Evolutionary conservation across 2,113 vertebrate genomes (phyloP).

Genomic region (Morone chrysops): DNA sequence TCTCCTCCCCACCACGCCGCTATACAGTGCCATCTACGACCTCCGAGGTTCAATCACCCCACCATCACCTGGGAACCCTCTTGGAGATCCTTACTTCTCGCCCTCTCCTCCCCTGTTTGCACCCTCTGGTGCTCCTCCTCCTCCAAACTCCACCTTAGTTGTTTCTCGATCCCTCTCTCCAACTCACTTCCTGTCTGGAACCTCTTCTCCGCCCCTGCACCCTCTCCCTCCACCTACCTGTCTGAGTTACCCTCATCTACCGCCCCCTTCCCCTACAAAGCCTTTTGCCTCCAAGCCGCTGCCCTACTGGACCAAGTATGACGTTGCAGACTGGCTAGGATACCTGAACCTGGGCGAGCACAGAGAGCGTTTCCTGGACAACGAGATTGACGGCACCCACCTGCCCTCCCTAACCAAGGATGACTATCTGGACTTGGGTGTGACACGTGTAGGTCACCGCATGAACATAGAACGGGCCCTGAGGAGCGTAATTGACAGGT

Average conservation of each 20-base stretch:
- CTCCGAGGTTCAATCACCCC: slow-evolving; percentile 84
- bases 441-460: slow-evolving; percentile 95
- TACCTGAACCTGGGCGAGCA: slow-evolving; percentile 94
- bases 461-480: slow-evolving; percentile 97
- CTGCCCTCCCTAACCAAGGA: slow-evolving; percentile 95
- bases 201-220: slow-evolving; percentile 83
- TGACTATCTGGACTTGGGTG: slow-evolving; percentile 93
- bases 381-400: slow-evolving; percentile 96
- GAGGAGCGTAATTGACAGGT: slow-evolving; percentile 93
- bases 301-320: slow-evolving; percentile 95
- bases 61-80: slow-evolving; percentile 85
- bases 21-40: slow-evolving; percentile 86
- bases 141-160: slow-evolving; percentile 84
- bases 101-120: slow-evolving; percentile 88
- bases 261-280: slow-evolving; percentile 89
- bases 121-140: slow-evolving; percentile 86
- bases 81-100: slow-evolving; percentile 88
- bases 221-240: slow-evolving; percentile 84
- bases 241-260: slow-evolving; percentile 88
- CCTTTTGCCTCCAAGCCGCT: slow-evolving; percentile 93
- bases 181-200: slow-evolving; percentile 89
- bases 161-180: slow-evolving; percentile 91
- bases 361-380: slow-evolving; percentile 93
- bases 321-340: slow-evolving; percentile 94
- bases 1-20: slow-evolving; percentile 88